phyloP scores from a whole-genome alignment of 2,888 invertebrate genomes.

The Pyralis farinalis region DNA sequence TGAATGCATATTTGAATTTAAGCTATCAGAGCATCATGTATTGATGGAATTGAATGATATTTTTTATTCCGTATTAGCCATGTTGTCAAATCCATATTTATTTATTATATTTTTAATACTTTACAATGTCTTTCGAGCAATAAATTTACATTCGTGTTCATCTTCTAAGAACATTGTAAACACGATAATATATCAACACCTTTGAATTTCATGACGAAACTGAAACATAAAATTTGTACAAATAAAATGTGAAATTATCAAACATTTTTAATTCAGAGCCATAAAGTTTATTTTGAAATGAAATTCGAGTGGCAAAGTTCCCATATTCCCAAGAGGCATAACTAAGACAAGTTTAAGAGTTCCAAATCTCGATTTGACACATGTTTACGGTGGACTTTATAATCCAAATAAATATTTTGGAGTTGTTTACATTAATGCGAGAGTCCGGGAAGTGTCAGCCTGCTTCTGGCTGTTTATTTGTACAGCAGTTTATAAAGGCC shows the following conservation, averaged over 20 bases:
- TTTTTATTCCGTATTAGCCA: too few relatives aligned
- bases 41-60: too few relatives aligned
- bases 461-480: constrained; percentile 27
- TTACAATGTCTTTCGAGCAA: too few relatives aligned
- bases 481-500: too few relatives aligned
- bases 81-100: too few relatives aligned
- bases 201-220: constrained; percentile 19
- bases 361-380: constrained; percentile 49
- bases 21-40: too few relatives aligned
- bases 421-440: constrained; percentile 52
- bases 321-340: constrained; percentile 13
- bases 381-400: constrained; percentile 53
- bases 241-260: constrained; percentile 18
- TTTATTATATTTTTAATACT: too few relatives aligned
- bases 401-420: constrained; percentile 56
- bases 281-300: constrained; percentile 18
- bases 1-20: too few relatives aligned
- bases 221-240: constrained; percentile 13
- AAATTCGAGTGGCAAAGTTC: constrained; percentile 13
- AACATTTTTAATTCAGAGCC: constrained; percentile 12
- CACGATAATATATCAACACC: constrained; percentile 14
- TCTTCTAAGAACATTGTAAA: constrained; percentile 14
- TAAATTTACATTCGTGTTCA: constrained; percentile 16
- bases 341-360: constrained; percentile 43
- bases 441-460: constrained; percentile 36